A percentile compares a stretch with the other conserved stretches of the same genome.
Evolutionary conservation across 2,888 invertebrate genomes (phyloP).

Genomic region (Amaurobius ferox): DNA sequence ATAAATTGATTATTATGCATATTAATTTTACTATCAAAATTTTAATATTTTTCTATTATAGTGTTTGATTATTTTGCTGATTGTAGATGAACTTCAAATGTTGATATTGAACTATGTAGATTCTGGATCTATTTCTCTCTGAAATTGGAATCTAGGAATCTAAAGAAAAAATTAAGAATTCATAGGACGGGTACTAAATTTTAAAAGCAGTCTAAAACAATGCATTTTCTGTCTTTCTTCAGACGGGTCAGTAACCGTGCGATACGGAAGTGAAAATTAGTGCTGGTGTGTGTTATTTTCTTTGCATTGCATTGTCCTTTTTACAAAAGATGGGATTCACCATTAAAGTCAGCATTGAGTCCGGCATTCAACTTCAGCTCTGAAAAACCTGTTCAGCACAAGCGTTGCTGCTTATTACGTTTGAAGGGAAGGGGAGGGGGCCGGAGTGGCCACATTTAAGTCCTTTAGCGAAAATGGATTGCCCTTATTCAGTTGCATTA

Average conservation of each 20-base stretch:
- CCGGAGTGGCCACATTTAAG: background rate
- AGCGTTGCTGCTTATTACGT: background rate
- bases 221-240: background rate
- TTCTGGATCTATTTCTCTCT: too few relatives aligned
- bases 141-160: too few relatives aligned
- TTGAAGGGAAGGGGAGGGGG: background rate
- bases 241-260: constrained; percentile 3
- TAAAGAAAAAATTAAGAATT: background rate
- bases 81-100: too few relatives aligned
- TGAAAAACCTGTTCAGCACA: constrained; percentile 15
- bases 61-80: too few relatives aligned
- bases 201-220: background rate
- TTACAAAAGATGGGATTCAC: constrained; percentile 8
- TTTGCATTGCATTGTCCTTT: background rate
- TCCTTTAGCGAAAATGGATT: constrained; percentile 5
- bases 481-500: background rate
- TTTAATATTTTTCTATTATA: too few relatives aligned
- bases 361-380: background rate
- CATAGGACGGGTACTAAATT: background rate
- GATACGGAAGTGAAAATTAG: constrained; percentile 18
- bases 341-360: constrained; percentile 21
- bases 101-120: too few relatives aligned
- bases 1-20: too few relatives aligned
- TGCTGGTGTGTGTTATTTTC: background rate
- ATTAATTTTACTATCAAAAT: too few relatives aligned